Percentiles rank a stretch among this genome's conserved stretches.
Conservation (phyloP, 2,797 vertebrate genomes). For the Spinus olivaceus region DNA sequence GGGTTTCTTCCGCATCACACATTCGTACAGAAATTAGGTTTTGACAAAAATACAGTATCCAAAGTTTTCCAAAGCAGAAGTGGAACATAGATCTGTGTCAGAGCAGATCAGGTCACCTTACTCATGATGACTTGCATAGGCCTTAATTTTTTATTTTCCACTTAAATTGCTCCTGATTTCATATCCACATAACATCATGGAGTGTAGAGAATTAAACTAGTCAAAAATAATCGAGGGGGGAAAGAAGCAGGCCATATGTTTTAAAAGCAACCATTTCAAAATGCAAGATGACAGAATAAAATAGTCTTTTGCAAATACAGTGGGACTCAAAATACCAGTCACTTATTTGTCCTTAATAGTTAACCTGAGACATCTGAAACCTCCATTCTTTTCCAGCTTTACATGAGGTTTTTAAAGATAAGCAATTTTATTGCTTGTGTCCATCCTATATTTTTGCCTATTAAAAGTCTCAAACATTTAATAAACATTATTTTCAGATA, state of each 20-base stretch:
- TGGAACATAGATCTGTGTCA: conserved; percentile 63
- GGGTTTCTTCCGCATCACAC: conserved; percentile 21
- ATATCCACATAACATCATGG: neutral
- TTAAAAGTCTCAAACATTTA: neutral
- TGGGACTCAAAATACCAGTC: neutral
- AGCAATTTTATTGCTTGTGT: neutral
- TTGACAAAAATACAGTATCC: conserved; percentile 35
- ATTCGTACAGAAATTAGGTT: conserved; percentile 47
- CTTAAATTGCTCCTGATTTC: neutral
- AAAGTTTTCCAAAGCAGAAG: conserved; percentile 41
- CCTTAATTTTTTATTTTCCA: conserved; percentile 37
- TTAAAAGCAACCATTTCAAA: neutral
- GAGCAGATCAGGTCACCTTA: conserved; percentile 63
- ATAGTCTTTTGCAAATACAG: neutral
- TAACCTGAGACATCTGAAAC: neutral
- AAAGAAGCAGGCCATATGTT: neutral
- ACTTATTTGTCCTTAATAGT: neutral
- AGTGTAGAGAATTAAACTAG: neutral
- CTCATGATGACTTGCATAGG: neutral
- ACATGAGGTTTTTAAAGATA: neutral
- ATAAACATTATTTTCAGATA: neutral
- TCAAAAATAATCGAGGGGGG: neutral
- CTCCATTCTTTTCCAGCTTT: neutral
- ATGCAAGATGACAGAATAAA: neutral
- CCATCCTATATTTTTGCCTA: neutral